Evolutionary conservation across 1,140 invertebrate species (phyloP), one percentile per base, ranked within the genome.

Genomic region (Ceratitis capitata): DNA sequence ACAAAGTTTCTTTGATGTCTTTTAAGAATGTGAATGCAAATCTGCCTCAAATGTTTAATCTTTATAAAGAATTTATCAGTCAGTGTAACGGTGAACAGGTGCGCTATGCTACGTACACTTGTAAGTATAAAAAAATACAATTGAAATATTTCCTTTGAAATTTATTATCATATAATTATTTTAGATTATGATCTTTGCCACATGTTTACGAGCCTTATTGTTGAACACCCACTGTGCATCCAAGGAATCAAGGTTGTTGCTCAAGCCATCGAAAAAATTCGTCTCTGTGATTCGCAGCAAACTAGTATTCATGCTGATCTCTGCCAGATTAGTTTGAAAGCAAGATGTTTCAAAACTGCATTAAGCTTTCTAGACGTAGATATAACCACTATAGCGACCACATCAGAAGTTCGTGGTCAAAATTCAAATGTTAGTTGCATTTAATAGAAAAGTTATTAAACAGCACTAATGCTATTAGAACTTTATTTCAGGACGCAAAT

Each of bases 261-360:
- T 86, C 95, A 95, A 88, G 98, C 98, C 9, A 98, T 99, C 87
- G 94, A 95, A 69, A 98, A 98, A 92, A 96, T 98, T 86, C 97
- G 98, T 91, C 91, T 96, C 2, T 95, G 95, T 92, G 96, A 97
- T 87, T 96, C 96, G 23, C 97, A 99, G 90, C 92, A 99, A 51
- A 99, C 98, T 29, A 96, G 97, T 2, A 95, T 99, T 87, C 98
- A 99, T 92, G 96, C 97, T 9, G 97, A 98, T 93, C 93, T 99
- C 49, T 98, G 97, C 90, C 97, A 98, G 92, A 92, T 99, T 3
- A 99, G 98, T 92, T 93, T 99, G 39, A 89, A 97, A 39, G 95
- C 97, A 45, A 98, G 98, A 92, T 97, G 97, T 92, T 96, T 99
- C 89, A 98, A 98, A 91, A 96, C 98, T 49, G 97, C 98, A 2